phyloP scores from a whole-genome alignment of 2,113 vertebrate genomes.

The Syrmaticus mikado region DNA sequence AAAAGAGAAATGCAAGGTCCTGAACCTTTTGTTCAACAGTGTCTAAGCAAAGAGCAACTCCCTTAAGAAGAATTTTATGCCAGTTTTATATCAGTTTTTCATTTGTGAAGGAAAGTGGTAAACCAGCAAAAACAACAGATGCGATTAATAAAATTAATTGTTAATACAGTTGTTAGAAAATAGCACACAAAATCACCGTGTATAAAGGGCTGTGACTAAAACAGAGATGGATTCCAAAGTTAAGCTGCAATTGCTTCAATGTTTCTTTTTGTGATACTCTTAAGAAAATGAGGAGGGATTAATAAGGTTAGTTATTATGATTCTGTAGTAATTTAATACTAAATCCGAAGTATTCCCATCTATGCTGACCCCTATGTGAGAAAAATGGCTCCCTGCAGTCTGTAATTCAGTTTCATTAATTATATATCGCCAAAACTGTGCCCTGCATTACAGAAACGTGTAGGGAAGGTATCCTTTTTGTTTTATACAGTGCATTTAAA shows the following conservation, averaged over 20 bases:
- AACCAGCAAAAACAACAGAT: neutral
- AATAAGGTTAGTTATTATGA: neutral
- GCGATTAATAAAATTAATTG: neutral
- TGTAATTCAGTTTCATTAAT: neutral
- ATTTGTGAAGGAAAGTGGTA: neutral
- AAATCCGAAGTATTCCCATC: conserved; percentile 26
- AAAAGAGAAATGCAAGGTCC: neutral
- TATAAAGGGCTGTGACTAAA: neutral
- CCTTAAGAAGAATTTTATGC: neutral
- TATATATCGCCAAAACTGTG: neutral
- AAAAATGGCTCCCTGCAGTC: neutral
- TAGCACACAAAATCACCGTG: neutral
- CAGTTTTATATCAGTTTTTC: neutral
- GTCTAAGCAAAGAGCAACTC: neutral
- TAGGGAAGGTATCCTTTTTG: neutral
- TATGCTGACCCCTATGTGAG: neutral
- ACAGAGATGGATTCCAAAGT: neutral
- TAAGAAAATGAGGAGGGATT: conserved; percentile 44
- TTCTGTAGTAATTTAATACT: conserved; percentile 29
- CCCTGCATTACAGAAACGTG: neutral
- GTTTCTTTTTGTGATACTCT: conserved; percentile 10
- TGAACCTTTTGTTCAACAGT: neutral
- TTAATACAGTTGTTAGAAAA: neutral
- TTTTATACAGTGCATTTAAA: neutral
- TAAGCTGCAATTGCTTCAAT: neutral